Evolutionary conservation across 2,797 vertebrate species (phyloP).

Genomic region (Phrynocephalus vlangalii): DNA sequence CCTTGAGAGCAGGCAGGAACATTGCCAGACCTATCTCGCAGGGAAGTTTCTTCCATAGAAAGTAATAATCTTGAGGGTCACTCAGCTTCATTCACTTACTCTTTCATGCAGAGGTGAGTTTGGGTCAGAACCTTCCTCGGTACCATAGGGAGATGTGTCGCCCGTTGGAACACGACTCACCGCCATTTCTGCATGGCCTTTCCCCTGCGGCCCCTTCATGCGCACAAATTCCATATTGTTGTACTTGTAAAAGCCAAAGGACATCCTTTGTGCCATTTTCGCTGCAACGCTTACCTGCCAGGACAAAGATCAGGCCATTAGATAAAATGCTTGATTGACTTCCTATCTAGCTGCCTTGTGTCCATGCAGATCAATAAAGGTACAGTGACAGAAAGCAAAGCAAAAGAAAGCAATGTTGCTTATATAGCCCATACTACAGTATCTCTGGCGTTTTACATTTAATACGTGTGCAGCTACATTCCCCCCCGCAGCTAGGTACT

Average conservation of each 20-base stretch:
- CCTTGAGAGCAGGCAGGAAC: too few relatives aligned
- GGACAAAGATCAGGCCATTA: background rate
- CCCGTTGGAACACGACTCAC: slow-evolving; percentile 95
- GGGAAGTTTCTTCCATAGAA: too few relatives aligned
- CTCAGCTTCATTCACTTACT: slow-evolving; percentile 76
- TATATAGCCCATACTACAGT: too few relatives aligned
- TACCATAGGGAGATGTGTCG: slow-evolving; percentile 93
- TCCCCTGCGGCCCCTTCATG: slow-evolving; percentile 98
- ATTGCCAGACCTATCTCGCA: too few relatives aligned
- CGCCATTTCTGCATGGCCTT: slow-evolving; percentile 98
- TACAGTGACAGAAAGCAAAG: too few relatives aligned
- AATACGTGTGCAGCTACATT: too few relatives aligned
- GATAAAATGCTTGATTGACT: background rate
- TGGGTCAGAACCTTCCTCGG: slow-evolving; percentile 90
- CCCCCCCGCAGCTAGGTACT: too few relatives aligned
- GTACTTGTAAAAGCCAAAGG: slow-evolving; percentile 97
- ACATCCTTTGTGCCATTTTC: slow-evolving; percentile 98
- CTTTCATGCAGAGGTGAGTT: slow-evolving; percentile 90
- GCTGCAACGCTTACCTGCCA: slow-evolving; percentile 94
- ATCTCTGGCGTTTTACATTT: too few relatives aligned
- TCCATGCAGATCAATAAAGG: background rate
- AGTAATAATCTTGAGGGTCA: too few relatives aligned
- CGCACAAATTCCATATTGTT: slow-evolving; percentile 99
- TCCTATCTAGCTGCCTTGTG: background rate
- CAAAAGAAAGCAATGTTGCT: too few relatives aligned